Evolutionary conservation across 2,113 vertebrate genomes (phyloP), one percentile per base, ranked within the genome.

Genomic region (Lanius collurio): DNA sequence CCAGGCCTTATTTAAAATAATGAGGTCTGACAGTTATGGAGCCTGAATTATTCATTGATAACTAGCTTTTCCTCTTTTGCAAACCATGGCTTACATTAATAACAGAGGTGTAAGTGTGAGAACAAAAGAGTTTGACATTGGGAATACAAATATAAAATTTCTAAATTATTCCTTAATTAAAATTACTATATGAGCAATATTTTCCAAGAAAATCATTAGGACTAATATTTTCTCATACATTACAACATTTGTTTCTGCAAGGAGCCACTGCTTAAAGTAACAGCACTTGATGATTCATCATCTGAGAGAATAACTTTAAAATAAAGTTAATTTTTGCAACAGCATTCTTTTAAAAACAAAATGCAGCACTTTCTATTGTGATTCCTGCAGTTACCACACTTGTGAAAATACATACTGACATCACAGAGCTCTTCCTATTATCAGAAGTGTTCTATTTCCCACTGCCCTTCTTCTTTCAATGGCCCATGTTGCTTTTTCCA

Each of bases 11-110:
- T 98, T 98, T 98, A 98, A 98, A 98, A 98, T 98, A 98, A 98
- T 98, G 97, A 98, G 98, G 96, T 98, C 98, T 98, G 98, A 98
- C 98, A 98, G 98, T 98, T 98, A 98, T 95, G 93, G 96, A 97
- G 93, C 95, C 96, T 98, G 98, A 98, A 98, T 98, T 98, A 98
- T 98, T 98, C 98, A 98, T 98, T 97, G 98, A 98, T 98, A 98
- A 98, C 97, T 97, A 98, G 97, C 89, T 98, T 98, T 97, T 97
- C 95, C 97, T 98, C 96, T 97, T 98, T 97, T 95, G 93, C 95
- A 97, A 97, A 97, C 96, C 97, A 98, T 59, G 96, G 96, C 89
- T 96, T 98, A 97, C 97, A 97, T 98, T 98, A 98, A 98, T 98
- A 98, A 97, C 97, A 98, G 97, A 97, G 98, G 98, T 98, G 97